Evolutionary conservation across 2,113 vertebrate species (phyloP).

Genomic region (Phoenicopterus ruber): DNA sequence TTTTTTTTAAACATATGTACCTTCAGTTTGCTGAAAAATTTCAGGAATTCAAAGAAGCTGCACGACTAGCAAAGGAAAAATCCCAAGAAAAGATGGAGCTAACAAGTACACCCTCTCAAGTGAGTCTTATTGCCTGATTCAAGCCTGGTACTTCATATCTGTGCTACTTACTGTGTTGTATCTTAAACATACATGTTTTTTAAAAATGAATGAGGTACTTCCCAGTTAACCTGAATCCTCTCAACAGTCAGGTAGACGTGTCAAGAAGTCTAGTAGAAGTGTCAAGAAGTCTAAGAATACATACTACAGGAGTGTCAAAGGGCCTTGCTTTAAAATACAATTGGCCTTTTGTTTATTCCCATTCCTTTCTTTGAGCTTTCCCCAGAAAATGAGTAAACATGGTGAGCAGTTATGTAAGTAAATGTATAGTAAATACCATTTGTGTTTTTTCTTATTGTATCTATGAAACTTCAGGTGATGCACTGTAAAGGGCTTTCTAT

Average conservation of each 20-base stretch:
- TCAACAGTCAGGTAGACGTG: neutral
- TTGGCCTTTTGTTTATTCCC: neutral
- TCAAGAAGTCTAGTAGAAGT: neutral
- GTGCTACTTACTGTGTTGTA: neutral
- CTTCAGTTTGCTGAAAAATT: conserved; percentile 98
- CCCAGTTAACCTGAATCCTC: neutral
- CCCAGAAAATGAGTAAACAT: neutral
- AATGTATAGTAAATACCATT: neutral
- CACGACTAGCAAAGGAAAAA: conserved; percentile 94
- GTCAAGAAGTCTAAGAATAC: neutral
- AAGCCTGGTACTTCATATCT: neutral
- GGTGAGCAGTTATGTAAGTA: neutral
- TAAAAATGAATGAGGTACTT: neutral
- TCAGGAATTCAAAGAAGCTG: conserved; percentile 98
- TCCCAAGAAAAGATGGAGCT: conserved; percentile 97
- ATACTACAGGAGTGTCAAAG: neutral
- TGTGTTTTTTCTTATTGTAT: neutral
- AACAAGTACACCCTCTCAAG: conserved; percentile 96
- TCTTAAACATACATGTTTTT: neutral
- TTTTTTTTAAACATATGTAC: conserved; percentile 10
- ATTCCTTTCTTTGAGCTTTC: neutral
- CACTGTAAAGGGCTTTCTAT: neutral
- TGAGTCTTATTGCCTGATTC: conserved; percentile 54
- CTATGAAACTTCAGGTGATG: neutral
- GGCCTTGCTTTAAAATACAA: neutral